Conservation (phyloP, 2,888 invertebrate genomes). For the Callinectes sapidus region DNA sequence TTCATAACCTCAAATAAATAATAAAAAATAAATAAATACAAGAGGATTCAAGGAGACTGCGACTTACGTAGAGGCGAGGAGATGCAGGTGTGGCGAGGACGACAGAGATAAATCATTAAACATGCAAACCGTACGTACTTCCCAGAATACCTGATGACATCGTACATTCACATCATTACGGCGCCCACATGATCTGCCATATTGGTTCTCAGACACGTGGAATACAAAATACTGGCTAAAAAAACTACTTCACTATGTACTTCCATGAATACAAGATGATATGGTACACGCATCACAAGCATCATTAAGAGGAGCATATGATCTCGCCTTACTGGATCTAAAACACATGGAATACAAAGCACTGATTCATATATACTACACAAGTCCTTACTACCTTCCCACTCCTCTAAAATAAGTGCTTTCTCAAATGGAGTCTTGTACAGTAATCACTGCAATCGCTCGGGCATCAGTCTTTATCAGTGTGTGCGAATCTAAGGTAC, state of each 20-base stretch:
- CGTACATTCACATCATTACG: background rate
- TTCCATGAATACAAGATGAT: background rate
- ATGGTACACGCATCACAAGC: background rate
- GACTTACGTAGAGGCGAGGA: background rate
- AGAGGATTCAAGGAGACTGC: background rate
- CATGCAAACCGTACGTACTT: background rate
- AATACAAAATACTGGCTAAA: background rate
- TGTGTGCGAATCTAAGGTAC: background rate
- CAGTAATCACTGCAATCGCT: background rate
- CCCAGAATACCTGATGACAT: background rate
- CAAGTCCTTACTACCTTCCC: background rate
- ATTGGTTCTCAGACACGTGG: background rate
- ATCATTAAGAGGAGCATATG: background rate
- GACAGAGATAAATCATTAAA: background rate
- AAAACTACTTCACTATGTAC: background rate
- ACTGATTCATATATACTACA: background rate
- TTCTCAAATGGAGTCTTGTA: background rate
- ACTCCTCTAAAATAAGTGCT: background rate
- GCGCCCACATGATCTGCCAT: background rate
- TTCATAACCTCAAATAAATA: background rate
- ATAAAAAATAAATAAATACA: background rate
- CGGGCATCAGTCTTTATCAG: background rate
- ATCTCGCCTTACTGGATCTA: background rate
- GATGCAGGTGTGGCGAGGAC: background rate
- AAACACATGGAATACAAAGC: background rate